Evolutionary conservation across 2,888 invertebrate genomes (phyloP), one percentile per base, ranked within the genome.

Genomic region (Pecten maximus): DNA sequence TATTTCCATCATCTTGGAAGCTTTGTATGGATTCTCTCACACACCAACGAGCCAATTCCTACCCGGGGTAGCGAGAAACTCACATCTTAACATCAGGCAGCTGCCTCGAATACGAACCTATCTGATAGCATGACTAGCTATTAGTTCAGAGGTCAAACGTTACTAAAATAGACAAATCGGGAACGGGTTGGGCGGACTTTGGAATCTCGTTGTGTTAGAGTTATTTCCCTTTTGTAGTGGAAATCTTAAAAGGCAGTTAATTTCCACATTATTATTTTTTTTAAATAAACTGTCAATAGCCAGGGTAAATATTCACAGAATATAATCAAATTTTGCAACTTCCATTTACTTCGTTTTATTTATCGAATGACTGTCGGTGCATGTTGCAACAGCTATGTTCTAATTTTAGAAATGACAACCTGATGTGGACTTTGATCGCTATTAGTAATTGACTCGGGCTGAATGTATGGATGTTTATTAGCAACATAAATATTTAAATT

Each of bases 1-100:
- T 15, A 92, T 39, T 28, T 91, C 91, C 28, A 92, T 90, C 93
- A 94, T 93, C 8, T 15, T 91, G 74, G 8, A 74, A 74, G 35
- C 23, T 28, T 35, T 74, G 8, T 35, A 28, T 74, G 23, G 15
- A 74, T 35, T 15, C 12, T 28, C 74, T 74, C 35, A 35, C 74
- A 74, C 8, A 6, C 19, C 19, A 2, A 2, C 23, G 28, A 23
- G 16, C 74, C 8, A 44, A 10, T 10, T 3, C 6, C 74, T 74
- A 74, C 28, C 74, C 74, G 28, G 74, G 74, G 74, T 74, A 35
- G 10, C 8, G 74, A 35, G 4, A 12, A 23, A 16, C 10, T 0
- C 2, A 8, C 74, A 74, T 74, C 10, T 74, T 35, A 74, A 35
- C 44, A 12, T 44, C 44, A 44, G 12, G 10, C 6, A 28, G 28